These are phyloP conservation scores for Strigamia maritima DNA, from an alignment of 2,888 invertebrate genomes.

Conservation along the genomic window DNA sequence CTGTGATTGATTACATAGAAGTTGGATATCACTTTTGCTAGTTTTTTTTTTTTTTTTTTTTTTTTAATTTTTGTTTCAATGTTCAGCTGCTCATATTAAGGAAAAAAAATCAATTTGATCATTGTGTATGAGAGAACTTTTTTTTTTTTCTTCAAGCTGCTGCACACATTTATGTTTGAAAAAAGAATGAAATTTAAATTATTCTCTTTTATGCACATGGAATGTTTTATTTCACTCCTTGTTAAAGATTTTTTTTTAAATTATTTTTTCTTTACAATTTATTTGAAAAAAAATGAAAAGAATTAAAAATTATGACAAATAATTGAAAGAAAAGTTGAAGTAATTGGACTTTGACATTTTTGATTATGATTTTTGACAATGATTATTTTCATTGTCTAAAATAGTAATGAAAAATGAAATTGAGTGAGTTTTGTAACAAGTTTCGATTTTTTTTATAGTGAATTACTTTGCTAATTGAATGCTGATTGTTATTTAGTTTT, in stretches of 20 bases:
- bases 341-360: no score
- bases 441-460: no score
- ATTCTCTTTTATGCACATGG: neutral
- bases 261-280: neutral
- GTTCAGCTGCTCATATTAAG: neutral
- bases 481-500: no score
- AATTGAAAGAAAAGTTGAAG: neutral
- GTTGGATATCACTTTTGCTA: neutral
- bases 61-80: neutral
- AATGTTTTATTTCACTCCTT: neutral
- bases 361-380: no score
- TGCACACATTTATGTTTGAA: neutral
- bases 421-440: no score
- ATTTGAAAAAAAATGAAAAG: neutral
- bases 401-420: no score
- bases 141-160: neutral
- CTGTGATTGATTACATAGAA: no score
- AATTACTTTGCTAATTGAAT: no score
- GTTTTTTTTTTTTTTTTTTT: neutral
- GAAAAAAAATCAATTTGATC: neutral
- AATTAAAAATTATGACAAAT: neutral
- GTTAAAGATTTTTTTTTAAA: neutral
- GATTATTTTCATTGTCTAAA: no score
- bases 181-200: neutral
- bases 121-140: neutral